These are phyloP conservation scores for Eupristina koningsbergeri DNA, from an alignment of 1,140 invertebrate genomes.

Conservation along the genomic window DNA sequence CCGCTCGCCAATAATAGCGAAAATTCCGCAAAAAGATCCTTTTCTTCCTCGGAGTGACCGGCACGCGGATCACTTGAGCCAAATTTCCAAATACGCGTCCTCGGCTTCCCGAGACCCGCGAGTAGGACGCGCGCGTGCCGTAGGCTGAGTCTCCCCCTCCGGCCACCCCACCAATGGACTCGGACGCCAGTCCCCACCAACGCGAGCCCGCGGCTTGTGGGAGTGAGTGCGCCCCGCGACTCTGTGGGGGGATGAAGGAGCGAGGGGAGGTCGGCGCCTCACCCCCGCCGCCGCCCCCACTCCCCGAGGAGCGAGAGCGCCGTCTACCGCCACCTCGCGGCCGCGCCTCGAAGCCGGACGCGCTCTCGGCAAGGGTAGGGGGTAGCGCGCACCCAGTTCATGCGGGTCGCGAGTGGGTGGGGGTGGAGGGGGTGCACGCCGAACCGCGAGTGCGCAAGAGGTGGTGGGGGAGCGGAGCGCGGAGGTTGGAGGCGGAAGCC, in stretches of 20 bases:
- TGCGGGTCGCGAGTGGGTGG: not conserved
- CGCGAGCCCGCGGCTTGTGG: not conserved
- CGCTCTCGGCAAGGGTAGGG: not conserved
- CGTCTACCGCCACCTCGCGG: slow-evolving; percentile 26
- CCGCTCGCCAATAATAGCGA: not conserved
- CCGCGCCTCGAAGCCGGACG: not conserved
- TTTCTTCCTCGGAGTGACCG: not conserved
- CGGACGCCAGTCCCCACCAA: not conserved
- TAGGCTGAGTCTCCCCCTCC: not conserved
- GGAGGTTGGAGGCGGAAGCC: slow-evolving; percentile 39
- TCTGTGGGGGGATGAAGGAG: not conserved
- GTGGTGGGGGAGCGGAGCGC: slow-evolving; percentile 6
- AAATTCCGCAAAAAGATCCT: too few species aligned
- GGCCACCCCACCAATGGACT: not conserved
- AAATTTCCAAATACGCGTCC: not conserved
- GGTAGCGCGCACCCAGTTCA: not conserved
- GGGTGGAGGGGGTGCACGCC: slow-evolving; percentile 17
- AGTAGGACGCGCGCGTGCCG: slow-evolving; percentile 3
- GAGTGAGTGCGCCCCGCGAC: not conserved
- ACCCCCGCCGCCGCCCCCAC: not conserved
- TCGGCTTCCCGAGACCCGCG: not conserved
- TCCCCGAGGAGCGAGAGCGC: not conserved
- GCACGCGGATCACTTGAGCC: not conserved
- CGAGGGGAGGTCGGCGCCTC: not conserved
- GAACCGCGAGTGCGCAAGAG: not conserved